Evolutionary conservation across 2,888 invertebrate genomes (phyloP), one percentile per base, ranked within the genome.

Genomic region (Xylophagus ater): DNA sequence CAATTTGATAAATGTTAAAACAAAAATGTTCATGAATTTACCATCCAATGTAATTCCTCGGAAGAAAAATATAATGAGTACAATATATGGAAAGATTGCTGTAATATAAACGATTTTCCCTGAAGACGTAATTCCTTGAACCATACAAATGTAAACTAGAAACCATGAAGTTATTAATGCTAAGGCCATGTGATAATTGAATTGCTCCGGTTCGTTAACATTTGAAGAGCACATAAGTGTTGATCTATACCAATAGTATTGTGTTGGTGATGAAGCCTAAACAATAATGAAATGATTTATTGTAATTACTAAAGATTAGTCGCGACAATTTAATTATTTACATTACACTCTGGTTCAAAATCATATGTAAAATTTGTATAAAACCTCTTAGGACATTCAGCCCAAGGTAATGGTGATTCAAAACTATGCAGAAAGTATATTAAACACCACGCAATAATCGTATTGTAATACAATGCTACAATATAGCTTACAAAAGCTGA

Each of bases 91-190:
- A 61, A 96, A 96, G 0, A 92, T 92, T 2, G 96, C 93, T 3
- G 94, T 96, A 41, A 96, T 83, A 59, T 93, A 94, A 45, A 93
- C 92, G 34, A 93, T 92, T 72, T 94, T 93, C 39, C 93, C 92
- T 0, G 93, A 93, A 4, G 92, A 92, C 2, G 94, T 93, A 46
- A 96, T 93, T 37, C 96, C 96, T 63, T 93, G 94, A 51, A 93
- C 92, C 83, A 96, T 93, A 66, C 94, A 94, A 64, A 93, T 73
- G 65, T 93, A 96, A 47, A 94, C 90, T 13, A 96, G 71, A 40
- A 87, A 77, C 96, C 96, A 96, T 17, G 94, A 90, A 3, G 86
- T 73, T 8, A 89, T 70, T 29, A 96, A 70, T 10, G 90, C 85
- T 25, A 89, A 59, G 2, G 83, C 85, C 53, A 96, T 89, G 62